phyloP scores from a whole-genome alignment of 2,797 vertebrate species.

The Crossoptilon crossoptilon region DNA sequence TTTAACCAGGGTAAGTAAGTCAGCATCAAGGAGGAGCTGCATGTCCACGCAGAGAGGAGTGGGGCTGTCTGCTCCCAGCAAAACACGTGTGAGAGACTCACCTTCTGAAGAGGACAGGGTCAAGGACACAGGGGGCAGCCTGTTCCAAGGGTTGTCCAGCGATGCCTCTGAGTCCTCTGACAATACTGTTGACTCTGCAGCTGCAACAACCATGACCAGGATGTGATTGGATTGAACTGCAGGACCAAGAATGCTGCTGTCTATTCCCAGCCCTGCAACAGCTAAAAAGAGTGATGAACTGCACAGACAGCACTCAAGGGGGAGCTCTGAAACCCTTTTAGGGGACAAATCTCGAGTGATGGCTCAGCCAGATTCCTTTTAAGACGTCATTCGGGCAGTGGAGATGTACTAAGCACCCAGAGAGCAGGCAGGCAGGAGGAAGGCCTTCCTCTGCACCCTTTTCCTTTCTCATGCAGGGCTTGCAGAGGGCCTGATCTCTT shows the following conservation, averaged over 20 bases:
- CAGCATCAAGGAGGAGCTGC: not conserved
- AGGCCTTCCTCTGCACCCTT: not conserved
- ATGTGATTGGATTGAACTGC: not conserved
- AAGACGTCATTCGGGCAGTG: not conserved
- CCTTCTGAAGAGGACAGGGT: constrained; percentile 38
- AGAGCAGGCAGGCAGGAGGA: not conserved
- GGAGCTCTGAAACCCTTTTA: not conserved
- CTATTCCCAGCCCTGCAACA: accelerated
- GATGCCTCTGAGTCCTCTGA: not conserved
- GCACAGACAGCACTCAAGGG: not conserved
- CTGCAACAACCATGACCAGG: not conserved
- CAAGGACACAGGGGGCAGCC: constrained; percentile 1
- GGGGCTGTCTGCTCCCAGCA: not conserved
- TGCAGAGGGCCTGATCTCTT: not conserved
- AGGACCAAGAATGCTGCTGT: not conserved
- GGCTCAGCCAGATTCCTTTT: not conserved
- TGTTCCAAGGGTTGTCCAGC: constrained; percentile 58
- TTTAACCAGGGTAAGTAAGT: not conserved
- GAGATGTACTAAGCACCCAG: not conserved
- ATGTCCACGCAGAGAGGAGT: not conserved
- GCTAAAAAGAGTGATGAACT: not conserved
- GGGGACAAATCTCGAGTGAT: not conserved
- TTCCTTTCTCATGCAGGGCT: not conserved
- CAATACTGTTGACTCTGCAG: not conserved
- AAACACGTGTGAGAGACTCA: not conserved